phyloP scores from a whole-genome alignment of 2,888 invertebrate species.

The Glyphotaelius pellucidus region DNA sequence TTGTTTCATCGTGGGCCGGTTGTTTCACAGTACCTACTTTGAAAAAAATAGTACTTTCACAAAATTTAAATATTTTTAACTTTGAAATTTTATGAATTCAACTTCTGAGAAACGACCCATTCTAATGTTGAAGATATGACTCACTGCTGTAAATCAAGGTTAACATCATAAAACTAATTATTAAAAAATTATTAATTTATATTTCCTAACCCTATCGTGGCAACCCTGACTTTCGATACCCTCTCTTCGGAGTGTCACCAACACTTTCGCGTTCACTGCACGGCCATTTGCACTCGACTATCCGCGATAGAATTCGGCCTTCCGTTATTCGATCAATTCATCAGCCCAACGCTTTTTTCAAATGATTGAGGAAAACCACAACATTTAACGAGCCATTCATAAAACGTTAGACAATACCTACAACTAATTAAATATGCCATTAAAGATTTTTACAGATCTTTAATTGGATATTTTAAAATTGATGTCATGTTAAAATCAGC shows the following conservation, averaged over 20 bases:
- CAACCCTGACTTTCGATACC: conserved; percentile 2
- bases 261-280: conserved; percentile 51
- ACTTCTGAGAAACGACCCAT: too few species aligned
- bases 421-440: background rate
- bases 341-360: background rate
- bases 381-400: background rate
- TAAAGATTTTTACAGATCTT: background rate
- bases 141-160: too few species aligned
- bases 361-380: background rate
- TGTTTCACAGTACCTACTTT: too few species aligned
- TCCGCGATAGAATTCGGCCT: conserved; percentile 36
- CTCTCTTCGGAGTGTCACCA: conserved; percentile 31
- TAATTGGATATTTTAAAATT: too few species aligned
- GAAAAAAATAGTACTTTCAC: too few species aligned
- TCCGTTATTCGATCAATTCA: conserved; percentile 43
- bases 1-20: too few species aligned
- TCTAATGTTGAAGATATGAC: background rate
- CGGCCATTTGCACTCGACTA: conserved; percentile 43
- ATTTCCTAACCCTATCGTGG: background rate
- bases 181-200: background rate
- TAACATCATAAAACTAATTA: background rate
- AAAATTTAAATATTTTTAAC: too few species aligned
- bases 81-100: too few species aligned
- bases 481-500: too few species aligned
- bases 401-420: background rate